Evolutionary conservation across 1,140 invertebrate species (phyloP), one percentile per base, ranked within the genome.

Genomic region (Hypothenemus hampei): DNA sequence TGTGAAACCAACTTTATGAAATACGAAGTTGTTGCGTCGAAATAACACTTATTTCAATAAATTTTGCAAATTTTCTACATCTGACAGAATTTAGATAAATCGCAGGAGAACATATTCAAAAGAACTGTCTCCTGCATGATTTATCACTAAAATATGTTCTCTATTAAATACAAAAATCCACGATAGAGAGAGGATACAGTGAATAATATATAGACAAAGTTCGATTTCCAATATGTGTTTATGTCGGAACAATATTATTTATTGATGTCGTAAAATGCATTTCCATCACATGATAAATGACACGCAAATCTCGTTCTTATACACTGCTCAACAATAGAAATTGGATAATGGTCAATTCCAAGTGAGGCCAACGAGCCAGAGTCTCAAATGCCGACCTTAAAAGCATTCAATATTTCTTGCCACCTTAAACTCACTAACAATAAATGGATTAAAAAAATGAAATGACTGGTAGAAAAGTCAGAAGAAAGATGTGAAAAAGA

Each of bases 221-320:
- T 29, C 23, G 43, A 26, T 13, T 20, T 45, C 43, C 43, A 45
- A 45, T 45, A 45, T 45, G 43, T 45, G 40, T 45, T 45, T 31
- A 45, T 45, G 43, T 45, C 43, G 24, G 43, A 45, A 45, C 23
- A 18, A 45, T 29, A 45, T 45, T 45, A 45, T 45, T 45, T 45
- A 45, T 45, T 45, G 43, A 45, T 45, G 43, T 11, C 43, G 20
- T 45, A 45, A n/a, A n/a, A 45, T 45, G 43, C 43, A 45, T 45
- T 45, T 45, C 43, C 43, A 45, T 45, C 43, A 45, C 13, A 45
- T 45, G 43, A 45, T 45, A 45, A 45, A 45, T 29, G 43, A 45
- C 43, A 45, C 43, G 24, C 43, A 31, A 45, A 45, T 45, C 26
- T 45, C 16, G 26, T 24, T 29, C 26, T 13, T 26, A 45, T 45